These are phyloP conservation scores for Azemiops feae DNA, from an alignment of 2,113 vertebrate genomes.

Conservation along the genomic window DNA sequence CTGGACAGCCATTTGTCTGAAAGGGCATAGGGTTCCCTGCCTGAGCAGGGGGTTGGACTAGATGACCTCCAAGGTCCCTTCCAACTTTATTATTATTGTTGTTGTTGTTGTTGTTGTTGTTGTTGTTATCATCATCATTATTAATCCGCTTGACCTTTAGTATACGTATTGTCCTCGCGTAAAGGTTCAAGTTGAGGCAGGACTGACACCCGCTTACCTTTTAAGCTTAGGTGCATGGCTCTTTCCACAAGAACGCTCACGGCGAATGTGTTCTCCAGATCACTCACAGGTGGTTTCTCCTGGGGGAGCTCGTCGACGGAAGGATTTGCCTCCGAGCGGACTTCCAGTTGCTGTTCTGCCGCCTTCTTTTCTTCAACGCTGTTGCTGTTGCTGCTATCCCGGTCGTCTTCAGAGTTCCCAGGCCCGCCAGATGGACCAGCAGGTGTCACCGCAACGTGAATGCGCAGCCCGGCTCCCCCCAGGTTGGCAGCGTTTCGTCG, in stretches of 20 bases:
- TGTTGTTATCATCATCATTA: no score
- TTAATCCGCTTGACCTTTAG: neutral
- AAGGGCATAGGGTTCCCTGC: no score
- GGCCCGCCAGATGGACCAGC: neutral
- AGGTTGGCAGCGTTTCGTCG: conserved; percentile 82
- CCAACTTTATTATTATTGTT: no score
- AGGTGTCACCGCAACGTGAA: conserved; percentile 74
- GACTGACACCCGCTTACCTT: conserved; percentile 72
- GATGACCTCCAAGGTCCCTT: no score
- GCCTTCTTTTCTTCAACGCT: conserved; percentile 53
- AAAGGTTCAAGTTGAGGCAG: neutral
- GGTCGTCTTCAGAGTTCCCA: conserved; percentile 14
- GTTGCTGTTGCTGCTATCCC: conserved; percentile 56
- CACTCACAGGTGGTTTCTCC: neutral
- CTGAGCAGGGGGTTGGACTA: no score
- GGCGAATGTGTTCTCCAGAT: conserved; percentile 75
- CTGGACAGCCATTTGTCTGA: no score
- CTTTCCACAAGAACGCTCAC: conserved; percentile 83
- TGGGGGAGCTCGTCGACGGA: neutral
- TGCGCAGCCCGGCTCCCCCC: conserved; percentile 84
- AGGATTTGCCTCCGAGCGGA: conserved; percentile 29
- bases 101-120: no score
- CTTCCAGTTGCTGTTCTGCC: conserved; percentile 22
- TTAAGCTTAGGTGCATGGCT: conserved; percentile 92
- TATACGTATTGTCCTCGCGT: fast-evolving